Conservation (phyloP, 2,113 vertebrate genomes). For the Gnathonemus longibarbis region DNA sequence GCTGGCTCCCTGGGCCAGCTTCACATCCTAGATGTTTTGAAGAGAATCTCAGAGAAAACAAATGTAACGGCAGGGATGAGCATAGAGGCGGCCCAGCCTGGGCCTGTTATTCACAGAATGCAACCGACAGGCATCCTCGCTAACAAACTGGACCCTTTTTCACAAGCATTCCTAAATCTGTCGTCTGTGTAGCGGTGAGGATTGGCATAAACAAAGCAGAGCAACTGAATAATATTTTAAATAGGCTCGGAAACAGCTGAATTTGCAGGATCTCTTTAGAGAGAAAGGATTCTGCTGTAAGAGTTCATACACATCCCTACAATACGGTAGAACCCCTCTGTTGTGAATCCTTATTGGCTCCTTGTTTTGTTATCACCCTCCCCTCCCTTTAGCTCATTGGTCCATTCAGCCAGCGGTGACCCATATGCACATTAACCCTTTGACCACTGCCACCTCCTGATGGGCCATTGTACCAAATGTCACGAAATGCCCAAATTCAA, state of each 20-base stretch:
- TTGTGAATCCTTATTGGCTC: neutral
- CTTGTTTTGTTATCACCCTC: neutral
- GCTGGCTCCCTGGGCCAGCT: neutral
- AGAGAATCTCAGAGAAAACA: neutral
- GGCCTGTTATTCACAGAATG: neutral
- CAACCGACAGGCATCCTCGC: neutral
- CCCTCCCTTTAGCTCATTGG: neutral
- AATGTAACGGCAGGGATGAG: neutral
- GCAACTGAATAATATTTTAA: neutral
- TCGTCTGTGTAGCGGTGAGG: neutral
- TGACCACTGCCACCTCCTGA: neutral
- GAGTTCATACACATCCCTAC: neutral
- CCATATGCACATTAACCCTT: neutral
- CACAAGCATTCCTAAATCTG: neutral
- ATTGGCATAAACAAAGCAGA: neutral
- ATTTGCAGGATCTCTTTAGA: neutral
- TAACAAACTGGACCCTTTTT: neutral
- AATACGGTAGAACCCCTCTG: neutral
- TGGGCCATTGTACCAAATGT: neutral
- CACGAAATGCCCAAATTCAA: neutral
- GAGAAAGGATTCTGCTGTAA: neutral
- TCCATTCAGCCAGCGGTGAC: neutral
- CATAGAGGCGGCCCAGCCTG: neutral
- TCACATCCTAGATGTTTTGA: neutral
- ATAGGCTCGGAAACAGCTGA: neutral